Conservation (phyloP, 2,888 invertebrate species). For the Villa cingulata region DNA sequence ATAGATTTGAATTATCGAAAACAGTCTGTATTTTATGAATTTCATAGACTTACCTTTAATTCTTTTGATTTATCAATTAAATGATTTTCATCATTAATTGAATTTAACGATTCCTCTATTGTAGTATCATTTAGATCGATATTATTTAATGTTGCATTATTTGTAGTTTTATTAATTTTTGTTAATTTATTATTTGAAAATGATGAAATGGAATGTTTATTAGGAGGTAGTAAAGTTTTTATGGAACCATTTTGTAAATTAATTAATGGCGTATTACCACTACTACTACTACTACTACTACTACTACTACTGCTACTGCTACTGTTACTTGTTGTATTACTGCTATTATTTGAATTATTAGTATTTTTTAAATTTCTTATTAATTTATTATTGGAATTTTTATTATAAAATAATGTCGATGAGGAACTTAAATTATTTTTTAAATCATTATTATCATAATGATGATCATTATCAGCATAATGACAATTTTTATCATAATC, state of each 20-base stretch:
- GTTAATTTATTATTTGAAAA: not conserved
- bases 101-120: not conserved
- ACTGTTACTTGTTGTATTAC: too few species aligned
- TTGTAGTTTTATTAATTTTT: too few species aligned
- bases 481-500: not conserved
- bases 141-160: too few species aligned
- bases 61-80: constrained; percentile 9
- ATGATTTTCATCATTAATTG: not conserved
- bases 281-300: too few species aligned
- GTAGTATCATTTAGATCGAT: too few species aligned
- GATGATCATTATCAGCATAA: not conserved
- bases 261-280: not conserved
- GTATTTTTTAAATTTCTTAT: too few species aligned
- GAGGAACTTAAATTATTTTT: not conserved
- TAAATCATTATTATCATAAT: not conserved
- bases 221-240: constrained; percentile 14
- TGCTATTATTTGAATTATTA: not conserved
- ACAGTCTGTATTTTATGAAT: too few species aligned
- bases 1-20: too few species aligned
- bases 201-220: constrained; percentile 13
- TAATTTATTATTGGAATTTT: too few species aligned
- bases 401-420: not conserved
- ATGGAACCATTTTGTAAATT: constrained; percentile 13
- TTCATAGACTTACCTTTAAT: constrained; percentile 10
- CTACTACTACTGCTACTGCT: too few species aligned